Conservation (phyloP, 2,113 vertebrate genomes). For the Hemichromis elongatus region DNA sequence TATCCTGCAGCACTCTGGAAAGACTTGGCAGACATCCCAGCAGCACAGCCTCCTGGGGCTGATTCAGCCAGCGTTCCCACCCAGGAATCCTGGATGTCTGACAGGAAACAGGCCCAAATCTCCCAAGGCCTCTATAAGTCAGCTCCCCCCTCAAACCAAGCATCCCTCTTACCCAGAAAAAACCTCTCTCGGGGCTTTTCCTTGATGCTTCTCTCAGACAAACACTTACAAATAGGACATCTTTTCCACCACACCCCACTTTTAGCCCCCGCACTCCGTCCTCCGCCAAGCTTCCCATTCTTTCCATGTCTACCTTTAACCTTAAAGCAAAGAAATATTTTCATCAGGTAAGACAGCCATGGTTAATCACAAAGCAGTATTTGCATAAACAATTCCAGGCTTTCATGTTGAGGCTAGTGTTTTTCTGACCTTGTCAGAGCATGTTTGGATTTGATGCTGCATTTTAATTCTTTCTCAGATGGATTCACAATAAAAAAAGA, state of each 20-base stretch:
- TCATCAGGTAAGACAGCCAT: slow-evolving; percentile 45
- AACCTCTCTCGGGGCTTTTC: slow-evolving; percentile 38
- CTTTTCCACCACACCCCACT: slow-evolving; percentile 34
- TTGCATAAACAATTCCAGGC: slow-evolving; percentile 21
- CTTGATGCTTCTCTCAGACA: slow-evolving; percentile 41
- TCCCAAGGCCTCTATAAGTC: slow-evolving; percentile 62
- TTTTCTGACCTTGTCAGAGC: slow-evolving; percentile 64
- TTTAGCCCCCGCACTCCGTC: slow-evolving; percentile 21
- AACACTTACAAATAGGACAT: slow-evolving; percentile 40
- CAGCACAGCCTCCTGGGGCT: slow-evolving; percentile 64
- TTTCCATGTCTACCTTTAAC: not conserved
- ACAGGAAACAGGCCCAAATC: slow-evolving; percentile 70
- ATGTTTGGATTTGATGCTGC: slow-evolving; percentile 53
- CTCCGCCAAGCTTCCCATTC: slow-evolving; percentile 34
- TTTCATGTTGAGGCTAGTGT: slow-evolving; percentile 62
- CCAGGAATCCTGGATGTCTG: slow-evolving; percentile 76
- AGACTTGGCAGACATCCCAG: slow-evolving; percentile 63
- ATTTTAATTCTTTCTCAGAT: slow-evolving; percentile 23
- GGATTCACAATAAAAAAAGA: slow-evolving; percentile 1
- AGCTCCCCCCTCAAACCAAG: slow-evolving; percentile 48
- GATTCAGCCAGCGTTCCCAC: slow-evolving; percentile 73
- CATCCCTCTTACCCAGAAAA: slow-evolving; percentile 46
- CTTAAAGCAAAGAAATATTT: slow-evolving; percentile 27
- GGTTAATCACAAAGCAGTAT: slow-evolving; percentile 39
- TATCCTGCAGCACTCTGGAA: slow-evolving; percentile 59